These are phyloP conservation scores for Pachycephala philippinensis DNA, from an alignment of 2,113 vertebrate species.

Conservation along the genomic window DNA sequence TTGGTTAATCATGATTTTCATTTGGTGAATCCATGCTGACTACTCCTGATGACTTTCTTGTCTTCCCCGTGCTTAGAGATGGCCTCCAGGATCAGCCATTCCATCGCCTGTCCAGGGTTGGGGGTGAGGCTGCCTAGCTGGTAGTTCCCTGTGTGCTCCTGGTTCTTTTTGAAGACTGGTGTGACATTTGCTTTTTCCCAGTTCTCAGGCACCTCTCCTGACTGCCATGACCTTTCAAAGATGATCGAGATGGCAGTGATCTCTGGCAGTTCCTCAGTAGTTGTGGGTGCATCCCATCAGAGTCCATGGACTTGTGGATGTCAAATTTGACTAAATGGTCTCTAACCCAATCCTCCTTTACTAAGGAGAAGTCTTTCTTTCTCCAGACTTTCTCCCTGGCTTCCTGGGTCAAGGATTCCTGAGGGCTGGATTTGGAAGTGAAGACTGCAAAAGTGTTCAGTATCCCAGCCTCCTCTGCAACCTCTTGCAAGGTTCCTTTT, in stretches of 20 bases:
- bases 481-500: not conserved
- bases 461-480: not conserved
- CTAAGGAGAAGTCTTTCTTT: not conserved
- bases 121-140: not conserved
- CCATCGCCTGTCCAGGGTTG: not conserved
- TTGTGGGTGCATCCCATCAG: not conserved
- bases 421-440: not conserved
- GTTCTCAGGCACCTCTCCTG: not conserved
- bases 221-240: not conserved
- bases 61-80: not conserved
- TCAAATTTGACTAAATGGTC: not conserved
- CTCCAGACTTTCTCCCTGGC: not conserved
- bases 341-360: not conserved
- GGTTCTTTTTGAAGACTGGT: not conserved
- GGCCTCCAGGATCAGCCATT: not conserved
- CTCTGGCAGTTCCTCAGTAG: not conserved
- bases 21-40: not conserved
- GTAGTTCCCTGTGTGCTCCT: not conserved
- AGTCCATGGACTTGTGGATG: not conserved
- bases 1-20: not conserved
- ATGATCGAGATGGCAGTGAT: fast-evolving
- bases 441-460: not conserved
- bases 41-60: not conserved
- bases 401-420: not conserved
- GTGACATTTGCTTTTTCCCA: not conserved